phyloP scores from a whole-genome alignment of 1,140 invertebrate species.

The Sesamia nonagrioides region DNA sequence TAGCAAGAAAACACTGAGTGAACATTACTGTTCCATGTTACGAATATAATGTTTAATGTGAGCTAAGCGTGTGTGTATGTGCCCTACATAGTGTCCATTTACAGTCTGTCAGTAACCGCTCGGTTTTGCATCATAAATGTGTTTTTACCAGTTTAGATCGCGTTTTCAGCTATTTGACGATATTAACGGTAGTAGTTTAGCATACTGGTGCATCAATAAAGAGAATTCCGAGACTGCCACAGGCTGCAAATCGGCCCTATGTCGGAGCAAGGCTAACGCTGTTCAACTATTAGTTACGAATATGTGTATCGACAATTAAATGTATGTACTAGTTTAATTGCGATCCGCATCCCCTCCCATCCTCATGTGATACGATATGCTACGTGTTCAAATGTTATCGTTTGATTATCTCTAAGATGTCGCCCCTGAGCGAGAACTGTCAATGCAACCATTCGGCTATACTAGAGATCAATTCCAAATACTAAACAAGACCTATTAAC shows the following conservation, averaged over 20 bases:
- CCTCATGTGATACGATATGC: conserved; percentile 70
- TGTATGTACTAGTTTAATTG: conserved; percentile 60
- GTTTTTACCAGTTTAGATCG: conserved; percentile 28
- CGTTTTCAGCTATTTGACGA: background rate
- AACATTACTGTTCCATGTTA: conserved; percentile 57
- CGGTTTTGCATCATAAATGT: conserved; percentile 29
- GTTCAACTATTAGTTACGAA: conserved; percentile 55
- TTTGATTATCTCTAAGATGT: conserved; percentile 60
- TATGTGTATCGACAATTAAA: conserved; percentile 65
- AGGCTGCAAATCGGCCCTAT: conserved; percentile 32
- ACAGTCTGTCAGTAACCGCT: conserved; percentile 34
- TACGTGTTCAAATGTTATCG: conserved; percentile 74
- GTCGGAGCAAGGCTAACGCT: conserved; percentile 39
- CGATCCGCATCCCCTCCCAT: conserved; percentile 62
- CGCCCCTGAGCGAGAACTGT: conserved; percentile 49
- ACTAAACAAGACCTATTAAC: conserved; percentile 76
- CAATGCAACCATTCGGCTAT: conserved; percentile 60
- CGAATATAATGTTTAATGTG: conserved; percentile 54
- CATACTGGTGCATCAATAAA: conserved; percentile 27
- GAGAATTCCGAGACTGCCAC: conserved; percentile 33
- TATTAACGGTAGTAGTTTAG: background rate
- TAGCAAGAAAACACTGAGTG: conserved; percentile 42
- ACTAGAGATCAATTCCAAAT: conserved; percentile 66
- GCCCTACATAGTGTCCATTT: conserved; percentile 40
- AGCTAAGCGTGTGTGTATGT: conserved; percentile 40